Percentiles rank a stretch among this genome's conserved stretches.
Conservation (phyloP, 1,140 invertebrate genomes). For the Caenorhabditis latens region DNA sequence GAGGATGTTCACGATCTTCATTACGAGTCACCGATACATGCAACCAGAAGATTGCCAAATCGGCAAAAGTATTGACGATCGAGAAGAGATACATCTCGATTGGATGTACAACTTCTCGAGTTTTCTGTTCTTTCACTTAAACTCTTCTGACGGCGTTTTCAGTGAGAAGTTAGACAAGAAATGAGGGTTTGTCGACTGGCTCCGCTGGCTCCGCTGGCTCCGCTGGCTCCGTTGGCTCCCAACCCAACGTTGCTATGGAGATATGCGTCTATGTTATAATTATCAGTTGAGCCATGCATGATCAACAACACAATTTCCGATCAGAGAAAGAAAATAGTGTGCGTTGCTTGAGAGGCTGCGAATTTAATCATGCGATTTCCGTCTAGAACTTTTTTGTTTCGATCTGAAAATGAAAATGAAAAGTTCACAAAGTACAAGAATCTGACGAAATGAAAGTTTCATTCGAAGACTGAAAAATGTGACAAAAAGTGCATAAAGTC, state of each 20-base stretch:
- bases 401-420: background rate
- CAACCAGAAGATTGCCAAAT: conserved; percentile 52
- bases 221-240: background rate
- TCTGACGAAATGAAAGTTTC: background rate
- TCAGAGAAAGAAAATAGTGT: background rate
- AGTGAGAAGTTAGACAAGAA: background rate
- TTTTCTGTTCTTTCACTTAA: background rate
- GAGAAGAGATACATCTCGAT: conserved; percentile 46
- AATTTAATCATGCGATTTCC: conserved; percentile 28
- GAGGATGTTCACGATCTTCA: conserved; percentile 17
- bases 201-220: background rate
- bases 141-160: background rate
- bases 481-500: conserved; percentile 19
- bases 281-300: conserved; percentile 32
- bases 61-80: conserved; percentile 21
- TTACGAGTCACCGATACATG: conserved; percentile 23
- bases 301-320: conserved; percentile 2
- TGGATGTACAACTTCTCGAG: background rate
- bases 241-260: conserved; percentile 1
- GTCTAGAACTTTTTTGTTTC: background rate
- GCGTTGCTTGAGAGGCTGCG: background rate
- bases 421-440: background rate
- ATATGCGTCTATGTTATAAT: background rate
- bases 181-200: background rate
- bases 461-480: background rate